Base-by-base conservation (phyloP, 2,888 invertebrate genomes). In the Diabrotica balteata region DNA sequence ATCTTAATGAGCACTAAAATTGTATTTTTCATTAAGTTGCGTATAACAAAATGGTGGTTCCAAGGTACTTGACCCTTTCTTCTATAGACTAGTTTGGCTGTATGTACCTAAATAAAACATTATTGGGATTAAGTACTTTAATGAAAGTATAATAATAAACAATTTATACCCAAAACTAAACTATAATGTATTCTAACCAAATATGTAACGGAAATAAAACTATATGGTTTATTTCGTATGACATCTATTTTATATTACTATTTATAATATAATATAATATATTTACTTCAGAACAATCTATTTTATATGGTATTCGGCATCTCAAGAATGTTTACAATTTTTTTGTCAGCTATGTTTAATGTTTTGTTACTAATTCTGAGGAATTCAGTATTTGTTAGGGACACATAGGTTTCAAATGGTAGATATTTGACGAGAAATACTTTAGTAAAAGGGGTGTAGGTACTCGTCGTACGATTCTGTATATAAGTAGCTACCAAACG, bases 401-500 rank as follows among this genome's bases (percentile, higher is more conserved):
- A 49, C 42, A 47, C 17, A 17, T 17, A 17, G 17, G 17, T 17
- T 59, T 59, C 49, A 5, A 7, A 49, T 22, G 49, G 59, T 10
- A 10, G 4, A 22, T 47, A 47, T 59, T 59, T 59, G 9, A 59
- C 17, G n/a, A 47, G 49, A 2, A 49, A 59, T n/a, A 59, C 50
- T 59, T 59, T 59, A 32, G 17, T 59, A n/a, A 59, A 59, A 8
- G 42, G 49, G 5, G 50, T 47, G 47, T n/a, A n/a, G n/a, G n/a
- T 59, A 47, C 49, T 59, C 49, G 22, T 59, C 54, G 49, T 54
- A 42, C 43, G 42, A 53, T 62, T 44, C 7, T 9, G 1, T 46
- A 1, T 9, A 46, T 17, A 63, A 42, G 42, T 57, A 63, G 47
- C 47, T 47, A 22, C 63, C 55, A 47, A 55, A 63, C 50, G 55